A percentile compares a stretch with the other conserved stretches of the same genome.
These are phyloP conservation scores for Salmo trutta DNA, from an alignment of 2,797 vertebrate species.

Conservation along the genomic window DNA sequence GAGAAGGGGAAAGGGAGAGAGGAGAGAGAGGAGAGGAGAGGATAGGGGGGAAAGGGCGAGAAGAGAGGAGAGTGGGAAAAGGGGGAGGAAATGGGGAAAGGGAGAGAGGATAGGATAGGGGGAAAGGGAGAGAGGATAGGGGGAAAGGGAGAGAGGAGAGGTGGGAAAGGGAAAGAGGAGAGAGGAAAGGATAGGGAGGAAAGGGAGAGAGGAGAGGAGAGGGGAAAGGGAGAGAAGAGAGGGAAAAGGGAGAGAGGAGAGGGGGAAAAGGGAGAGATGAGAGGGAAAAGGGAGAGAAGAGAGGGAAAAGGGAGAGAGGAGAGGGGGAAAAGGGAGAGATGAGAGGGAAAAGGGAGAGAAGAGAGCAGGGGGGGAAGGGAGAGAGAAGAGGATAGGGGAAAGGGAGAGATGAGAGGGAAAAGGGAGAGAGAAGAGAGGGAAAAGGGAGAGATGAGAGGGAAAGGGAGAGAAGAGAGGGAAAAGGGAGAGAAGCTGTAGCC, in stretches of 20 bases:
- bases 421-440: too few species aligned
- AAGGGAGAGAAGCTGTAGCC: slow-evolving; percentile 12
- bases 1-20: background rate
- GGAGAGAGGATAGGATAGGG: background rate
- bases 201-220: background rate
- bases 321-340: slow-evolving; percentile 23
- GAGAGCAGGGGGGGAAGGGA: background rate
- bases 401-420: slow-evolving; percentile 22
- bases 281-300: too few species aligned
- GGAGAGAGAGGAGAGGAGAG: too few species aligned
- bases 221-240: background rate
- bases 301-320: too few species aligned
- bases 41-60: too few species aligned
- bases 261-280: background rate
- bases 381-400: slow-evolving; percentile 7
- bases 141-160: slow-evolving; percentile 25
- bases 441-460: too few species aligned
- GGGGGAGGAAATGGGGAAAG: too few species aligned
- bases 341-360: background rate
- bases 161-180: background rate
- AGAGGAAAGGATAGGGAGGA: background rate
- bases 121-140: background rate
- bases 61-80: too few species aligned
- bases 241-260: too few species aligned
- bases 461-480: slow-evolving; percentile 13